Base-by-base conservation (phyloP, 2,888 invertebrate species). In the Xestobium rufovillosum region DNA sequence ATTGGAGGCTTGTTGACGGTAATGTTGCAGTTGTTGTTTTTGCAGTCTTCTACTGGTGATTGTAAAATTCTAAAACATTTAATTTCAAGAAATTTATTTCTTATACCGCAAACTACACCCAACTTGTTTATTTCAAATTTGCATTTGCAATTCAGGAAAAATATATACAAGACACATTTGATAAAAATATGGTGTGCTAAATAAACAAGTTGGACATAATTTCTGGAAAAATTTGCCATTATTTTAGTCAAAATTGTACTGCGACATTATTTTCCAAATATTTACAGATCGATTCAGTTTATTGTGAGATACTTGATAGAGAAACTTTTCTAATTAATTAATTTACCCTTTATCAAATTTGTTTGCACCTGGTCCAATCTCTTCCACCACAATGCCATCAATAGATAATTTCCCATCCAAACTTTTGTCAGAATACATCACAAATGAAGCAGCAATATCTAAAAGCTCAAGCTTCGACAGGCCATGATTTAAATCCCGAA, bases 1-100 rank as follows among this genome's bases (percentile, higher is more conserved):
- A 87, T 76, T 1, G 86, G 83, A 1, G 85, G 79, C 36, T 78
- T 73, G 2, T 76, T 76, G 2, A 83, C 77, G 0, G 73, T 65
- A 31, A 65, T 61, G 46, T 64, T 55, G 45, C 69, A 70, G 33
- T 69, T 71, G 19, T 73, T 69, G 26, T 71, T 72, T n/a, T 71
- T 69, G 17, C 68, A 64, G 3, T 71, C 68, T 35, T 77, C 73
- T n/a, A 69, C 60, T 40, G 78, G 78, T 0, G 80, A 78, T 46
- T 80, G 76, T 51, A 83, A 72, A 47, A 82, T 78, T 52, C 81
- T 82, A 57, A 4, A 57, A 63, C 44, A 33, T n/a, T n/a, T n/a
- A n/a, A n/a, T 13, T 14, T 10, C 6, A 31, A 11, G n/a, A 6
- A 8, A 12, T 30, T 12, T 12, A 14, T n/a, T 13, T 3, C 8